Evolutionary conservation across 1,140 invertebrate species (phyloP), one percentile per base, ranked within the genome.

Genomic region (Dendroctonus valens): DNA sequence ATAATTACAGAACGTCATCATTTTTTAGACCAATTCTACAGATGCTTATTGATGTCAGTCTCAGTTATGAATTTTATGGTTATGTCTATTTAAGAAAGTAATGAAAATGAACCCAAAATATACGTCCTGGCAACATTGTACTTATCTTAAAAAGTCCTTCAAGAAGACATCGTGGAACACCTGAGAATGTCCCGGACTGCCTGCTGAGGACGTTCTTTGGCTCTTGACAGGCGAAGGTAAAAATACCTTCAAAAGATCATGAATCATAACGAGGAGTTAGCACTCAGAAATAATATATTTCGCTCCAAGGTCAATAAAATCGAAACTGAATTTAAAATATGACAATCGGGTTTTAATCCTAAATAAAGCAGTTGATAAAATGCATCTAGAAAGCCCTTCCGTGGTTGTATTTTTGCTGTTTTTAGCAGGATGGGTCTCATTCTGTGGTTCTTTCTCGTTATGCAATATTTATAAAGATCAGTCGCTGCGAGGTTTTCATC

Each of bases 101-200:
- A 15, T 15, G 9, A 15, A 14, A 52, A 0, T 6, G 8, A n/a
- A 52, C 12, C 37, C 9, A 14, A 26, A 52, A 26, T 5, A 9
- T 8, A n/a, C n/a, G 12, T 12, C 12, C 37, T 38, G 7, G 40
- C 9, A 50, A 39, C 9, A 37, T 11, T 7, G 7, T 38, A n/a
- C 7, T n/a, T 15, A 41, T 38, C 42, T 14, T 42, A 5, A 44
- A 65, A 52, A 26, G 11, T 41, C 46, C 26, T 65, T 51, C 41
- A 59, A 50, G 55, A 40, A 52, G 57, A 59, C 51, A n/a, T 53
- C 53, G 42, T 62, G 66, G 54, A 68, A 72, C 70, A 72, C 70
- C 70, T 72, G 70, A 72, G 70, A 72, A 72, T 72, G 70, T 70
- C 69, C 64, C 55, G 61, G 69, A 69, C 69, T 67, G 59, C 70